These are phyloP conservation scores for Apis dorsata DNA, from an alignment of 1,140 invertebrate genomes.

Conservation along the genomic window DNA sequence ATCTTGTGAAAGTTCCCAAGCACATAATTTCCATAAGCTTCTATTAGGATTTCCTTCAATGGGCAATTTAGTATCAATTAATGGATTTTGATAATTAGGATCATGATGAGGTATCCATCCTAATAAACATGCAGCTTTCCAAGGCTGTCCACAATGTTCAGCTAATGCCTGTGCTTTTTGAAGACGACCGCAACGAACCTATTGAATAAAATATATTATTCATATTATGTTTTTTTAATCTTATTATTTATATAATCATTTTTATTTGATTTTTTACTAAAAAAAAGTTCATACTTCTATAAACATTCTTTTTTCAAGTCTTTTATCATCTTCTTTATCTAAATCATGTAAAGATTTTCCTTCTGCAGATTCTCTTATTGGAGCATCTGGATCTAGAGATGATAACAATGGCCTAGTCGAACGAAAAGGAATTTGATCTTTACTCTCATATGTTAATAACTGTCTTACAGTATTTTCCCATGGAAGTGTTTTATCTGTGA, in stretches of 20 bases:
- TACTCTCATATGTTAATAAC: conserved; percentile 81
- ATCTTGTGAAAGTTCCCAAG: conserved; percentile 87
- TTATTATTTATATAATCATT: conserved; percentile 8
- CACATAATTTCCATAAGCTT: conserved; percentile 94
- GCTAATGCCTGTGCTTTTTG: conserved; percentile 92
- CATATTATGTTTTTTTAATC: not conserved
- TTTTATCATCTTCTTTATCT: conserved; percentile 92
- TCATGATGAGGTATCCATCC: conserved; percentile 93
- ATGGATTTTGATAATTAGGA: conserved; percentile 84
- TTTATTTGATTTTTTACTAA: conserved; percentile 13
- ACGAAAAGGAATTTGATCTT: conserved; percentile 80
- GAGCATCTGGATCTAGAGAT: conserved; percentile 96
- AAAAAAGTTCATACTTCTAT: conserved; percentile 69
- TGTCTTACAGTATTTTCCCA: conserved; percentile 96
- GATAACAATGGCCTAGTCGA: conserved; percentile 84
- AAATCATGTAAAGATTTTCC: conserved; percentile 91
- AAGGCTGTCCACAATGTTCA: conserved; percentile 91
- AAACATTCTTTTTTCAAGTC: conserved; percentile 83
- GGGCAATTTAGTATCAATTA: conserved; percentile 80
- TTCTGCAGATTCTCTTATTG: conserved; percentile 82
- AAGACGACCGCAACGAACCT: conserved; percentile 91
- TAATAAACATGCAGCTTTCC: conserved; percentile 93
- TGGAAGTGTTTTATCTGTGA: conserved; percentile 87
- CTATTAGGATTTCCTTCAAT: conserved; percentile 92
- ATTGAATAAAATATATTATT: conserved; percentile 49